Conservation (phyloP, 2,888 invertebrate genomes). For the Gisinianus flammeolus region DNA sequence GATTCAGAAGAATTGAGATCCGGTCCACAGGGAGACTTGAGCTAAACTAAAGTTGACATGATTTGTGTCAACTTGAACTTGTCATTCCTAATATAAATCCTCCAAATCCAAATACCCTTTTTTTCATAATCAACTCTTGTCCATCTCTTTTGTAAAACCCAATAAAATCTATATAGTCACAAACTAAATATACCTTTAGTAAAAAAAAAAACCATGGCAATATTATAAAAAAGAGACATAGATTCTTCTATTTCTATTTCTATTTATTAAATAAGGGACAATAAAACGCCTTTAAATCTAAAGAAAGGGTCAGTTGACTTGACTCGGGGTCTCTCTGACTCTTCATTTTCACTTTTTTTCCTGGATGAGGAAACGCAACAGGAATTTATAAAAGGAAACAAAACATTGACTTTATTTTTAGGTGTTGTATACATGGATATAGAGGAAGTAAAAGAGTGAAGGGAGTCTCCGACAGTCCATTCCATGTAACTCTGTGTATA, state of each 20-base stretch:
- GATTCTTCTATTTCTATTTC: constrained; percentile 14
- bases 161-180: constrained; percentile 19
- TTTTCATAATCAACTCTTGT: background rate
- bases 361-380: background rate
- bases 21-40: background rate
- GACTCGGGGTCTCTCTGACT: background rate
- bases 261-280: background rate
- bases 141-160: background rate
- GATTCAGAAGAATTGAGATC: background rate
- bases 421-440: background rate
- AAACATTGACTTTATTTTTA: constrained; percentile 4
- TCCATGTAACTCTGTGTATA: background rate
- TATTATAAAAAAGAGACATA: constrained; percentile 10
- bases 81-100: no score
- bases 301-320: constrained; percentile 12
- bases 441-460: background rate
- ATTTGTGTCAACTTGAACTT: constrained; percentile 1
- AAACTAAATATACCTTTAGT: background rate
- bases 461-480: no score
- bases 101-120: background rate
- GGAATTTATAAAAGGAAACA: background rate
- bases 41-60: constrained; percentile 3
- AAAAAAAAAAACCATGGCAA: background rate
- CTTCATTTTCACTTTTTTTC: background rate
- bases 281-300: constrained; percentile 24